A percentile compares a stretch with the other conserved stretches of the same genome.
Conservation (phyloP, 1,140 invertebrate genomes). For the Drosophila ogumai region DNA sequence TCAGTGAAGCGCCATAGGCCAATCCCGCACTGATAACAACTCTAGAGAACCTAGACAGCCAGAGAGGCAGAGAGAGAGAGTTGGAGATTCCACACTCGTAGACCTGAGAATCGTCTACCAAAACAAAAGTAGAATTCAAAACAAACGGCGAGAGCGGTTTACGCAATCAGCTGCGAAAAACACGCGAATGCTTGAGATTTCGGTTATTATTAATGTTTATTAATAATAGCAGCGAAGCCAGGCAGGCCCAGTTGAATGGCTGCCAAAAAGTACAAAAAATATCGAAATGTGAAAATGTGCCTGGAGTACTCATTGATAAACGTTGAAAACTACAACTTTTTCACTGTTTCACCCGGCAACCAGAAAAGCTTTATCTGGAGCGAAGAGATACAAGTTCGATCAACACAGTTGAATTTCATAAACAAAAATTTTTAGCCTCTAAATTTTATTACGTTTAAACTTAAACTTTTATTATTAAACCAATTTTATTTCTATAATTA, state of each 20-base stretch:
- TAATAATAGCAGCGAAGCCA: conserved; percentile 42
- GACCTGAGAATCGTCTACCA: conserved; percentile 62
- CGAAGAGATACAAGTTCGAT: not conserved
- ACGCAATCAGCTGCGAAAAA: conserved; percentile 62
- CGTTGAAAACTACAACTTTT: conserved; percentile 8
- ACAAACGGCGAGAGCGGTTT: conserved; percentile 57
- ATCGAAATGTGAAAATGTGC: conserved; percentile 6
- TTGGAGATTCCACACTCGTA: conserved; percentile 11
- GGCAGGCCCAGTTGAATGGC: conserved; percentile 22
- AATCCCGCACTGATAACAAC: conserved; percentile 54
- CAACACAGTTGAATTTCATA: not conserved
- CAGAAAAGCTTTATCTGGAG: not conserved
- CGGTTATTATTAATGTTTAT: conserved; percentile 39
- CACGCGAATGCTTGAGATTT: conserved; percentile 37
- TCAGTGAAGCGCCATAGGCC: conserved; percentile 49
- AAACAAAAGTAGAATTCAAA: conserved; percentile 79
- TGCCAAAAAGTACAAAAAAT: conserved; percentile 26
- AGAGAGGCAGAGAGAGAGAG: conserved; percentile 9
- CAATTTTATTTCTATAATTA: too few relatives aligned
- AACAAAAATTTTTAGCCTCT: not conserved
- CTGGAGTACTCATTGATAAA: conserved; percentile 19
- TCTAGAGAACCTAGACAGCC: conserved; percentile 1
- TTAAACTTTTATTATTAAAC: too few relatives aligned
- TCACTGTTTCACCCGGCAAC: conserved; percentile 35
- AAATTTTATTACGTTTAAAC: not conserved